Percentiles rank a stretch among this genome's conserved stretches.
These are phyloP conservation scores for Oscheius sp. DNA, from an alignment of 2,888 invertebrate genomes.

Conservation along the genomic window DNA sequence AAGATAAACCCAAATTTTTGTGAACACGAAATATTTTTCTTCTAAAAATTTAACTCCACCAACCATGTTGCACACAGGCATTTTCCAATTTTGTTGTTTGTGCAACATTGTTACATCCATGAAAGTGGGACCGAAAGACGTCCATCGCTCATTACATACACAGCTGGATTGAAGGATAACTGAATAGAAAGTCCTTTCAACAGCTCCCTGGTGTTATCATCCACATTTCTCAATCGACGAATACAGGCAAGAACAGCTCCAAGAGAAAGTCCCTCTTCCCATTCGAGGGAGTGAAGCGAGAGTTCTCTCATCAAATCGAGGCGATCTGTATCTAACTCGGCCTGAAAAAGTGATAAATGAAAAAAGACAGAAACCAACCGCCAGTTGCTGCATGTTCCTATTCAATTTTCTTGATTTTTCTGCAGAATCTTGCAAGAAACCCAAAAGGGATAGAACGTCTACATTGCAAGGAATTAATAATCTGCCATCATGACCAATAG, in stretches of 20 bases:
- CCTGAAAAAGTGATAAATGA: conserved; percentile 5
- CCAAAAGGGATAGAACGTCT: conserved; percentile 53
- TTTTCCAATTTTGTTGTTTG: too few relatives aligned
- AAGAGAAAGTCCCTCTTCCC: conserved; percentile 42
- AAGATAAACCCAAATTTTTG: too few relatives aligned
- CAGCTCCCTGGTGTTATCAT: conserved; percentile 29
- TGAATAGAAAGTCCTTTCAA: conserved; percentile 49
- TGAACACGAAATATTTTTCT: too few relatives aligned
- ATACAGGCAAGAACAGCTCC: conserved; percentile 36
- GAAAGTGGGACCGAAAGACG: conserved; percentile 61
- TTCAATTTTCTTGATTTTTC: conserved; percentile 36
- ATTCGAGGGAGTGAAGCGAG: conserved; percentile 40
- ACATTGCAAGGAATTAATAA: conserved; percentile 67
- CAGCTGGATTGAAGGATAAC: conserved; percentile 59
- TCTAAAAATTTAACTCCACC: too few relatives aligned
- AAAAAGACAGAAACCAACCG: conserved; percentile 24
- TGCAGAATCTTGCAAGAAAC: conserved; percentile 56
- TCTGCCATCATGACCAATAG: conserved; percentile 58
- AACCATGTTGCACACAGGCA: too few relatives aligned
- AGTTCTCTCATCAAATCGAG: conserved; percentile 38
- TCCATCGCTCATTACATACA: conserved; percentile 60
- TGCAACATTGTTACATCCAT: conserved; percentile 50
- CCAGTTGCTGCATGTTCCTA: conserved; percentile 38
- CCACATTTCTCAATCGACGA: conserved; percentile 32
- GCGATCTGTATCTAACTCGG: conserved; percentile 26